Evolutionary conservation across 2,888 invertebrate species (phyloP), one percentile per base, ranked within the genome.

Genomic region (Sicus ferrugineus): DNA sequence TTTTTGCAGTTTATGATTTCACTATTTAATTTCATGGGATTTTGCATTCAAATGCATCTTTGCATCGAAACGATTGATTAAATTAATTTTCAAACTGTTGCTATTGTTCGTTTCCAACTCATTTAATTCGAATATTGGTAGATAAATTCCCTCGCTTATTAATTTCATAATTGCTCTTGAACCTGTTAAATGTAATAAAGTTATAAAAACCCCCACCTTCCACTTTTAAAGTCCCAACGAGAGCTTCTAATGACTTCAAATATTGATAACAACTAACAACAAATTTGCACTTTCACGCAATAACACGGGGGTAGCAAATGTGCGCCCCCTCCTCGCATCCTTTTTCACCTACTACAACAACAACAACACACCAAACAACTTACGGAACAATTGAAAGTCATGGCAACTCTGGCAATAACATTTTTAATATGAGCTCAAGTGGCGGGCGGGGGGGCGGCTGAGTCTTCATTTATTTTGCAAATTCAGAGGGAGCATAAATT

Each of bases 341-440:
- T n/a, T 58, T 31, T 58, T 26, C 34, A 26, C 30, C 56, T 3
- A 26, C 2, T 30, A 5, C 28, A 56, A n/a, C 4, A 6, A 16
- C 46, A 14, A 19, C 14, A n/a, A 28, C 14, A 4, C 30, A n/a
- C 11, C 21, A 4, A 56, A 59, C 19, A 59, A 59, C 21, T 21
- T 14, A 58, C 19, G 64, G 21, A 65, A 69, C 58, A 59, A 61
- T 59, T 70, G 42, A 70, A 63, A 67, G 70, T 64, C 70, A 70
- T 70, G 67, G 67, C 67, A 70, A 70, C 70, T 46, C 67, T 63
- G 63, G 67, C 46, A 63, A 64, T 70, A 67, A 70, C 66, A 46
- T 31, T 19, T n/a, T 21, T 59, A 26, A 48, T 65, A 69, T 66
- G 31, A 65, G 66, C 23, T 66, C 69, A 70, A 70, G 61, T 70